phyloP scores from a whole-genome alignment of 2,797 vertebrate genomes.

The Spatula versicolor region DNA sequence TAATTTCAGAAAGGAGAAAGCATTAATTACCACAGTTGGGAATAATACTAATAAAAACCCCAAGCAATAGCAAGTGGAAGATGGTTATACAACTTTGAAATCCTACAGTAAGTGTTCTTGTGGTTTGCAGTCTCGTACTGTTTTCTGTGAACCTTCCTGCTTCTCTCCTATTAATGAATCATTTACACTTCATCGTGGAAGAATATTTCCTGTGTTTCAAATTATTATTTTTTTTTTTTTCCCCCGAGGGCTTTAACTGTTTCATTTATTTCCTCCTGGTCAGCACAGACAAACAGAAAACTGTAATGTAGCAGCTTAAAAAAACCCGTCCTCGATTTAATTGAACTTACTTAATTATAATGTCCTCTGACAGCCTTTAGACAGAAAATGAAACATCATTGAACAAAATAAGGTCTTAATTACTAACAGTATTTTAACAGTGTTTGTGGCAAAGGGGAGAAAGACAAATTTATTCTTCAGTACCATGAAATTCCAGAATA shows the following conservation, averaged over 20 bases:
- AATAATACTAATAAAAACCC: not conserved
- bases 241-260: not conserved
- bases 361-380: not conserved
- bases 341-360: not conserved
- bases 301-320: not conserved
- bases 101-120: not conserved
- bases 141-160: not conserved
- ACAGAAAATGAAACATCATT: not conserved
- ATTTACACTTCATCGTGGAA: not conserved
- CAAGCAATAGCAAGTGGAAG: not conserved
- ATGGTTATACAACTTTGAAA: not conserved
- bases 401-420: not conserved
- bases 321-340: not conserved
- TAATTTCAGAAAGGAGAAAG: not conserved
- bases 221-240: not conserved
- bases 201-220: not conserved
- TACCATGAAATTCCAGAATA: not conserved
- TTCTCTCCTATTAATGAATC: not conserved
- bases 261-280: not conserved
- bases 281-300: not conserved
- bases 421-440: not conserved
- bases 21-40: not conserved
- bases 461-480: not conserved
- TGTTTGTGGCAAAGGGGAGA: not conserved
- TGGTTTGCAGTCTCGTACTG: accelerated